Evolutionary conservation across 1,140 invertebrate genomes (phyloP), one percentile per base, ranked within the genome.

Genomic region (Atta texana): DNA sequence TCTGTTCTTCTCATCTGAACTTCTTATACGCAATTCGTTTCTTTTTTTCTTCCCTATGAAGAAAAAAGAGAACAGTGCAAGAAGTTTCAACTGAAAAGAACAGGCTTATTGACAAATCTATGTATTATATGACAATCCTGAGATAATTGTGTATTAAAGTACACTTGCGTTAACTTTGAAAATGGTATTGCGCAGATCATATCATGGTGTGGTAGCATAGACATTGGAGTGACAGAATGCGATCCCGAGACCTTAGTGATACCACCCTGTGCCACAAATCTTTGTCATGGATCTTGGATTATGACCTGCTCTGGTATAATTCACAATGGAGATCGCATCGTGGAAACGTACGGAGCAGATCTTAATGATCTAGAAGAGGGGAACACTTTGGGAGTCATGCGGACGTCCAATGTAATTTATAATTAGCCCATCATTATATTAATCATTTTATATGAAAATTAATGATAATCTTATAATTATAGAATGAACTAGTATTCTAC

Each of bases 131-230:
- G 49, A 53, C 55, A 68, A 39, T 10, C 0, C 18, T 14, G 28
- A 24, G 31, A 28, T 34, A 55, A 55, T 24, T 55, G 3, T 14
- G 6, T 39, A 7, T 39, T 39, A 24, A 21, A n/a, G 16, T 57
- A 61, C 1, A 24, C 8, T 21, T 44, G 18, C 7, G 3, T 78
- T 78, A 51, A 63, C 18, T 49, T 21, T 76, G 55, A 49, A 57
- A 66, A 44, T 61, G 39, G n/a, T 49, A 39, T 80, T 80, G 14
- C 93, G 66, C 82, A 97, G 97, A 96, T 97, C 85, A 96, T 96
- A 92, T 96, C 97, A 59, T 99, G 98, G 98, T 98, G 97, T 94
- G 98, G 98, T 31, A 98, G 97, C 88, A 97, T 99, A 92, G 98
- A 99, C 95, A 98, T 99, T 92, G 98, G 98, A 53, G 97, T 99